A percentile compares a stretch with the other conserved stretches of the same genome.
Conservation (phyloP, 2,888 invertebrate species). For the Odontocolon sp. region DNA sequence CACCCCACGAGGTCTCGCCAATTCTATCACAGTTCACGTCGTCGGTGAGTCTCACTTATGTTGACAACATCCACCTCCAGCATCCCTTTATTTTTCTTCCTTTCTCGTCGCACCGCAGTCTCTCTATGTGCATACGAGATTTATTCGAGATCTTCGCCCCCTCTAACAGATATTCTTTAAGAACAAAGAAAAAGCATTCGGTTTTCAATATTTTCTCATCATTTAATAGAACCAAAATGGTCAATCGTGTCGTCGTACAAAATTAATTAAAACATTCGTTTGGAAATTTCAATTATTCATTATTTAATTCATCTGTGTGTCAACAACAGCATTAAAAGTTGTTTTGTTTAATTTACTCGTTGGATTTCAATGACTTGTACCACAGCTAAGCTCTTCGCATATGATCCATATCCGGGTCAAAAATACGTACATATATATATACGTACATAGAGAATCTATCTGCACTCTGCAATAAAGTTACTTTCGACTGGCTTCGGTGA, state of each 20-base stretch:
- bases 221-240: too few species aligned
- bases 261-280: too few species aligned
- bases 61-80: constrained; percentile 9
- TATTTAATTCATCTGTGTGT: too few species aligned
- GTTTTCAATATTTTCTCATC: constrained; percentile 8
- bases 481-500: constrained; percentile 25
- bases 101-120: not conserved
- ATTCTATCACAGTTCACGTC: constrained; percentile 88
- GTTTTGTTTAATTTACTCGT: too few species aligned
- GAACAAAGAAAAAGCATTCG: too few species aligned
- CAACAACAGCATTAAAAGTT: too few species aligned
- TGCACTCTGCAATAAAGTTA: constrained; percentile 33
- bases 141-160: not conserved
- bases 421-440: constrained; percentile 1
- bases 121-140: constrained; percentile 10
- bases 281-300: too few species aligned
- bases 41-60: constrained; percentile 85
- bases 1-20: constrained; percentile 90
- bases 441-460: not conserved
- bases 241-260: too few species aligned
- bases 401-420: constrained; percentile 34
- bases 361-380: too few species aligned
- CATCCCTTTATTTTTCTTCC: not conserved
- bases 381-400: not conserved
- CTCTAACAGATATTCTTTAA: too few species aligned